Percentiles rank a stretch among this genome's conserved stretches.
Conservation (phyloP, 1,140 invertebrate species). For the Scaptodrosophila lebanonensis region DNA sequence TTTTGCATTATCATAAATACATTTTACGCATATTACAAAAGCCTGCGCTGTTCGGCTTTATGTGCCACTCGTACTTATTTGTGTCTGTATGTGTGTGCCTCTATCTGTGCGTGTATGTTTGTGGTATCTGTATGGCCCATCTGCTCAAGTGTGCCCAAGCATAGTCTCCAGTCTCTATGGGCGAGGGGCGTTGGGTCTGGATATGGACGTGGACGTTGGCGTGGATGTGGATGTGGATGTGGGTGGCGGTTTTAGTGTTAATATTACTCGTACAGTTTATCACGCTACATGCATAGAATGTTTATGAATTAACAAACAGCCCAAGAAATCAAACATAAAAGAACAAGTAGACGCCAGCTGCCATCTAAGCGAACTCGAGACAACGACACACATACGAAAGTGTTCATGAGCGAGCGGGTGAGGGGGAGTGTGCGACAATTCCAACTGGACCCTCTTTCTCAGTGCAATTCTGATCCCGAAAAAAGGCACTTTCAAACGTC, state of each 20-base stretch:
- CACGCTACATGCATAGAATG: slow-evolving; percentile 32
- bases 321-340: slow-evolving; percentile 27
- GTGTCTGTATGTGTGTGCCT: neutral
- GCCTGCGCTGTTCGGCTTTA: slow-evolving; percentile 10
- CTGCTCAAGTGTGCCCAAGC: slow-evolving; percentile 19
- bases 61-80: slow-evolving; percentile 9
- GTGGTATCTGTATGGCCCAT: slow-evolving; percentile 24
- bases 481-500: too few relatives aligned
- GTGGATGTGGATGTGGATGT: too few relatives aligned
- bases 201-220: too few relatives aligned
- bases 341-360: slow-evolving; percentile 6
- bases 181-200: neutral
- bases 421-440: too few relatives aligned
- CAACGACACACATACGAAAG: too few relatives aligned
- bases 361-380: too few relatives aligned
- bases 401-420: too few relatives aligned
- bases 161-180: slow-evolving; percentile 15
- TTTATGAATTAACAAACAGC: slow-evolving; percentile 33
- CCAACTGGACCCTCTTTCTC: too few relatives aligned
- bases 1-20: slow-evolving; percentile 76
- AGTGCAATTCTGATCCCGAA: too few relatives aligned
- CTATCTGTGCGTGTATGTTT: slow-evolving; percentile 1
- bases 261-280: slow-evolving; percentile 43
- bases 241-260: slow-evolving; percentile 45
- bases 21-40: slow-evolving; percentile 74